Conservation (phyloP, 2,888 invertebrate species). For the Parnassius mnemosyne region DNA sequence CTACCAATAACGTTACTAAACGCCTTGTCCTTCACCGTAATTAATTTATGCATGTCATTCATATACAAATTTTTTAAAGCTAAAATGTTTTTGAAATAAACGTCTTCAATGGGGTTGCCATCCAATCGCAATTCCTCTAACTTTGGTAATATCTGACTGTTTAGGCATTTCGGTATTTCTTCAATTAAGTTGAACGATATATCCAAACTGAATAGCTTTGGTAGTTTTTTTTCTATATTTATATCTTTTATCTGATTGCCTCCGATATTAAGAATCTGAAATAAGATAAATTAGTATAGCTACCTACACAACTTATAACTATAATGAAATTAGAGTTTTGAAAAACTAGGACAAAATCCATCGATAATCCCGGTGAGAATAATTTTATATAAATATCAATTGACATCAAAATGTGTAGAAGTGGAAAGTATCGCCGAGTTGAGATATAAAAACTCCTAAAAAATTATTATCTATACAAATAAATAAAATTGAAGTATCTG, state of each 20-base stretch:
- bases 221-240: conserved; percentile 62
- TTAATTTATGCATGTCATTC: conserved; percentile 58
- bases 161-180: conserved; percentile 69
- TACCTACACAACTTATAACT: no score
- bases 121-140: conserved; percentile 74
- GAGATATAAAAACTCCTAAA: no score
- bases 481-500: no score
- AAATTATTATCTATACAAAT: no score
- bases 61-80: conserved; percentile 66
- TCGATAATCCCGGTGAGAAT: no score
- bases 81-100: conserved; percentile 72
- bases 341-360: not conserved
- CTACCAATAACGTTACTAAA: conserved; percentile 73
- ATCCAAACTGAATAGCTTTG: conserved; percentile 70
- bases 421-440: no score
- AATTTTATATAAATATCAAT: no score
- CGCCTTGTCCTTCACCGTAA: conserved; percentile 62
- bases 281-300: conserved; percentile 30
- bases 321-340: no score
- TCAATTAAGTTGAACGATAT: conserved; percentile 73
- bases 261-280: conserved; percentile 68
- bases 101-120: conserved; percentile 71
- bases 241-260: conserved; percentile 71
- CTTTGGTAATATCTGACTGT: conserved; percentile 63
- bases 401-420: no score